Percentiles rank a stretch among this genome's conserved stretches.
Conservation (phyloP, 2,113 vertebrate species). For the Calidris pugnax region DNA sequence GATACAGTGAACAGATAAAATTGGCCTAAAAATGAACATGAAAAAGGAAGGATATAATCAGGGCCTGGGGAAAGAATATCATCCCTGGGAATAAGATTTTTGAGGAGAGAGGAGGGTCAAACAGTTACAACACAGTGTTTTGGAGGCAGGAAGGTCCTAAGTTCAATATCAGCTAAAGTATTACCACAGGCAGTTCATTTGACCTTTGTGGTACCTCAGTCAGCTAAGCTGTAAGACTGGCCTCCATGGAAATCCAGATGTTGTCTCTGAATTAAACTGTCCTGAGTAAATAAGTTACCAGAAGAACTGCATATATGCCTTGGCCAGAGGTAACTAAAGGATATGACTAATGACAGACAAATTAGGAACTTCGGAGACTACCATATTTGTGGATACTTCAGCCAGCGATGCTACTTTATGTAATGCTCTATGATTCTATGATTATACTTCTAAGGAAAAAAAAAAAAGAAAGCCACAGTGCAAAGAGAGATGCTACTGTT, state of each 20-base stretch:
- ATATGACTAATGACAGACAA: slow-evolving; percentile 44
- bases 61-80: background rate
- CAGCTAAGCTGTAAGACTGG: slow-evolving; percentile 73
- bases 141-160: slow-evolving; percentile 55
- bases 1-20: background rate
- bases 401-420: background rate
- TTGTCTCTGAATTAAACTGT: slow-evolving; percentile 58
- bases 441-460: background rate
- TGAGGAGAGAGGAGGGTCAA: slow-evolving; percentile 1
- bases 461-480: background rate
- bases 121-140: slow-evolving; percentile 21
- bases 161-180: slow-evolving; percentile 53
- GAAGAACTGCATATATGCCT: slow-evolving; percentile 44
- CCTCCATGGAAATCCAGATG: slow-evolving; percentile 72
- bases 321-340: slow-evolving; percentile 49
- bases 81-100: slow-evolving; percentile 28
- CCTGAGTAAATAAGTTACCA: slow-evolving; percentile 74
- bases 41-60: slow-evolving; percentile 31
- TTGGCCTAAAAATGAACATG: background rate
- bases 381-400: slow-evolving; percentile 4
- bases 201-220: slow-evolving; percentile 69
- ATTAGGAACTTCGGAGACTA: slow-evolving; percentile 8
- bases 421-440: background rate
- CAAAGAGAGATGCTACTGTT: background rate
- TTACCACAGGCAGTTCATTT: slow-evolving; percentile 65